These are phyloP conservation scores for Tapera naevia DNA, from an alignment of 2,797 vertebrate genomes.

Conservation along the genomic window DNA sequence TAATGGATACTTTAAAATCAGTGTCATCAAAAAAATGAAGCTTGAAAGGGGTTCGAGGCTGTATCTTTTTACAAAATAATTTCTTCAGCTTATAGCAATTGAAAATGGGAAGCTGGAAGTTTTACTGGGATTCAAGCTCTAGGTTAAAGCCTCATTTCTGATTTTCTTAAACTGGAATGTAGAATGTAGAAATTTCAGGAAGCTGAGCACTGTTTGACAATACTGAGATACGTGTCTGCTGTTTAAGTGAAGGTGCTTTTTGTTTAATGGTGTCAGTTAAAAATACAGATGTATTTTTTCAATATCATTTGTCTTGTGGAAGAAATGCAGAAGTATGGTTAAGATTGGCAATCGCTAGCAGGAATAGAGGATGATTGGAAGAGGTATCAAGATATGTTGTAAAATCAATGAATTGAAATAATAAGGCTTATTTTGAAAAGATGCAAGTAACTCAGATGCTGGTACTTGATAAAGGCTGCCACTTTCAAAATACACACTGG, in stretches of 20 bases:
- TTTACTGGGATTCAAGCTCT: neutral
- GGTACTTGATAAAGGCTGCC: neutral
- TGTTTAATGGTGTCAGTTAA: neutral
- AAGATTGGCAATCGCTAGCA: neutral
- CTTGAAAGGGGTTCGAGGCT: neutral
- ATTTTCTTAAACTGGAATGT: neutral
- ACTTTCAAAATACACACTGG: neutral
- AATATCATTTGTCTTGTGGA: neutral
- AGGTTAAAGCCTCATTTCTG: neutral
- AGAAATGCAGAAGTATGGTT: neutral
- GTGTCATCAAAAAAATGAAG: neutral
- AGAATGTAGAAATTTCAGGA: neutral
- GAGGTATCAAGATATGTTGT: neutral
- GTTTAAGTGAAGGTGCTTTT: neutral
- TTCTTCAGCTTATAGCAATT: neutral
- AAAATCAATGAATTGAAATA: neutral
- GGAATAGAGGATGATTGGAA: neutral
- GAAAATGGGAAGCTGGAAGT: neutral
- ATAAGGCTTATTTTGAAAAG: neutral
- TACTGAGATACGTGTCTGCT: neutral
- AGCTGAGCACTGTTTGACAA: neutral
- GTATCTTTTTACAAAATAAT: neutral
- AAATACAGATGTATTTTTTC: neutral
- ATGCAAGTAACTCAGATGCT: neutral
- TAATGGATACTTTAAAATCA: neutral